Evolutionary conservation across 2,797 vertebrate species (phyloP).

Genomic region (Gephyroberyx darwinii): DNA sequence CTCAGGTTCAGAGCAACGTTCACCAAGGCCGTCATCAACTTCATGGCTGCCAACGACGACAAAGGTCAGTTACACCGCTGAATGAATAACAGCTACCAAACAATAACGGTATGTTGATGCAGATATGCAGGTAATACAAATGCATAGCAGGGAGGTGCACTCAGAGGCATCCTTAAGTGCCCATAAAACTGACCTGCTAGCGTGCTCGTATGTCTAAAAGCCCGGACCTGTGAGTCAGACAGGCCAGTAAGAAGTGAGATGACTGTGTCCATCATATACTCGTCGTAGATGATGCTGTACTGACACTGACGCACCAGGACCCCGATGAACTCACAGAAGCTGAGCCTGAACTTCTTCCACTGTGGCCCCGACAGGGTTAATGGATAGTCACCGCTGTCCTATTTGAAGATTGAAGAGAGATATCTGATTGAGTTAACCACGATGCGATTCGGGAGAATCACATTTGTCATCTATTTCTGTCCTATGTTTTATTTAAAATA

Average conservation of each 20-base stretch:
- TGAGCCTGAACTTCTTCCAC: slow-evolving; percentile 98
- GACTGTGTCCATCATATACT: slow-evolving; percentile 98
- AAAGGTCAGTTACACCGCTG: slow-evolving; percentile 8
- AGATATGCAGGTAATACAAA: neutral
- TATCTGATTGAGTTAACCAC: slow-evolving; percentile 1
- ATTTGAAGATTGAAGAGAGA: slow-evolving; percentile 45
- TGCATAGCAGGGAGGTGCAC: neutral
- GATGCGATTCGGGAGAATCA: neutral
- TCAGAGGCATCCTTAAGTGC: too few species aligned
- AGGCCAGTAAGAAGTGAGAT: slow-evolving; percentile 97
- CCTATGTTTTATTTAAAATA: too few species aligned
- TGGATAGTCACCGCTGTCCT: slow-evolving; percentile 98
- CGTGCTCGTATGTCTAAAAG: slow-evolving; percentile 88
- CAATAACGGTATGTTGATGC: neutral
- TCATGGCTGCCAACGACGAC: slow-evolving; percentile 81
- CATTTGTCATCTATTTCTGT: neutral
- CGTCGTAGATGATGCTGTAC: slow-evolving; percentile 98
- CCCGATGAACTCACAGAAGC: slow-evolving; percentile 95
- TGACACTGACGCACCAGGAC: slow-evolving; percentile 97
- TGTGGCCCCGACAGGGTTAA: slow-evolving; percentile 94
- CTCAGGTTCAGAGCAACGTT: slow-evolving; percentile 97
- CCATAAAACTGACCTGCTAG: slow-evolving; percentile 64
- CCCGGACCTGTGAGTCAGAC: slow-evolving; percentile 96
- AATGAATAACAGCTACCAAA: neutral
- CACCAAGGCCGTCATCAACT: slow-evolving; percentile 96